Conservation (phyloP, 2,113 vertebrate species). For the Rhodinocichla rosea region DNA sequence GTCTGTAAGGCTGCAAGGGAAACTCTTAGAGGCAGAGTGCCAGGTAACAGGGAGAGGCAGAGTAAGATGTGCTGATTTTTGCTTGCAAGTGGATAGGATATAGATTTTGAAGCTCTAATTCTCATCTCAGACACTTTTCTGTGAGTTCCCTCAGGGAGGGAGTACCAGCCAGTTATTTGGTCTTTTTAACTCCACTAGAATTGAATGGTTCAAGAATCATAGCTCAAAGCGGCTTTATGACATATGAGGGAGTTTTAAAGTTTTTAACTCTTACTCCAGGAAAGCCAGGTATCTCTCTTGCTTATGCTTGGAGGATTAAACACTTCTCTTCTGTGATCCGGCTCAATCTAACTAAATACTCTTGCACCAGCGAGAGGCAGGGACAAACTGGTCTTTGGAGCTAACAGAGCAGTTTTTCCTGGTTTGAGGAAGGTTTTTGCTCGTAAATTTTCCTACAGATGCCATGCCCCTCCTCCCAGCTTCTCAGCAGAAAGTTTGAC, state of each 20-base stretch:
- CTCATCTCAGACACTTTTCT: neutral
- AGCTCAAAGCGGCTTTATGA: neutral
- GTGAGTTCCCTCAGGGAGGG: neutral
- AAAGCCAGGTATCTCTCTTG: neutral
- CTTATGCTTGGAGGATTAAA: neutral
- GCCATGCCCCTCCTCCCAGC: neutral
- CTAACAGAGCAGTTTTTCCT: neutral
- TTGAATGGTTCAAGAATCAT: neutral
- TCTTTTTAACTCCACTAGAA: neutral
- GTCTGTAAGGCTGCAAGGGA: neutral
- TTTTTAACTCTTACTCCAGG: neutral
- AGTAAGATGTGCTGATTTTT: neutral
- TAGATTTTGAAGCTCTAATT: neutral
- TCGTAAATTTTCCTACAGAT: neutral
- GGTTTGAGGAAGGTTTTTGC: neutral
- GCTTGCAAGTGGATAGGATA: neutral
- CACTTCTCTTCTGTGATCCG: neutral
- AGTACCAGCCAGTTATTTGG: neutral
- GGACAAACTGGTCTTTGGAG: neutral
- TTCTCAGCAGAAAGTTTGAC: conserved; percentile 5
- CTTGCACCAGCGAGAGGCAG: neutral
- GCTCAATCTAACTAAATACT: neutral
- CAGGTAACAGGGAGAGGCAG: neutral
- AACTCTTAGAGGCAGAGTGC: neutral
- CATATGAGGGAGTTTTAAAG: neutral